These are phyloP conservation scores for Cyanoliseus patagonus DNA, from an alignment of 2,113 vertebrate genomes.

Conservation along the genomic window DNA sequence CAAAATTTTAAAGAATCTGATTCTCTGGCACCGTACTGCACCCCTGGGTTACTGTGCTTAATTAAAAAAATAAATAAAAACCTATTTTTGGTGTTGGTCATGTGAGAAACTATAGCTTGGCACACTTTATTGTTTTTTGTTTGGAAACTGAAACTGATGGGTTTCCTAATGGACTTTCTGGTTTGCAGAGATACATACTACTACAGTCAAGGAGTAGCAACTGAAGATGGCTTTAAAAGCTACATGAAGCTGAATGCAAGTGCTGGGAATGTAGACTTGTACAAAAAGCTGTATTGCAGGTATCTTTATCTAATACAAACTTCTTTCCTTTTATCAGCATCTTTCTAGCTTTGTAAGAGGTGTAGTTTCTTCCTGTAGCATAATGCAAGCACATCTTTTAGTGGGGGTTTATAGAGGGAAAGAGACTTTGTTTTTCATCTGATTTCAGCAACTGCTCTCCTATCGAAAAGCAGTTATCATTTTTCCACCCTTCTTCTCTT, in stretches of 20 bases:
- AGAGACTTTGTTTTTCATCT: background rate
- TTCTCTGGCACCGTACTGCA: background rate
- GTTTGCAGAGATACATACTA: slow-evolving; percentile 63
- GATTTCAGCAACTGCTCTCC: background rate
- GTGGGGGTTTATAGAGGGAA: background rate
- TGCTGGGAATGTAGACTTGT: slow-evolving; percentile 55
- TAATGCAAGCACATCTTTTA: background rate
- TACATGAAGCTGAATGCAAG: slow-evolving; percentile 76
- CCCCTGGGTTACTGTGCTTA: background rate
- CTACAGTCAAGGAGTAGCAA: background rate
- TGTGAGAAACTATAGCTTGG: background rate
- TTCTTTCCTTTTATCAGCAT: background rate
- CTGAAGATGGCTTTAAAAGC: background rate
- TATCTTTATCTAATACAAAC: background rate
- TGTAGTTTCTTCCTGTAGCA: background rate
- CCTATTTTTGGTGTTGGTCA: background rate
- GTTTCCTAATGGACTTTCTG: background rate
- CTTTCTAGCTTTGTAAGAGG: background rate
- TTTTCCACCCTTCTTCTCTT: background rate
- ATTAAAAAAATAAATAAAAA: background rate
- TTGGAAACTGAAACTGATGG: background rate
- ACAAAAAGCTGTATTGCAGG: slow-evolving; percentile 76
- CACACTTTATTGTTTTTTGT: background rate
- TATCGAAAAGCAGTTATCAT: background rate
- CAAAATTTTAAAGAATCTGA: background rate